Base-by-base conservation (phyloP, 1,140 invertebrate species). In the Brachionus plicatilis region DNA sequence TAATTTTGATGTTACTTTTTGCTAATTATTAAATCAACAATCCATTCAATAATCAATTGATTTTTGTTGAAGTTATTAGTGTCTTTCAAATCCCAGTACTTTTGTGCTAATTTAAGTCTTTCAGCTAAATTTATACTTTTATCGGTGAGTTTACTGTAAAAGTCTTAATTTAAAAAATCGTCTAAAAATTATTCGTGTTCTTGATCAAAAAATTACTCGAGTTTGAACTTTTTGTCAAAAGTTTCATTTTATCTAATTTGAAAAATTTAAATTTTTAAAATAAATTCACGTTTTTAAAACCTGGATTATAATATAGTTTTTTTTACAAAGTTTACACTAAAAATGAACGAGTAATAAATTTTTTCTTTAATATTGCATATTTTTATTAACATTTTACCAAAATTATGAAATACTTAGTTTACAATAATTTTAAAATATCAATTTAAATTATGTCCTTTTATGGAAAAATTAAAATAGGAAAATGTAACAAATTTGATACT, bases 51-150 rank as follows among this genome's bases (percentile, higher is more conserved):
- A 3, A 82, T 82, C 5, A 82, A 60, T 29, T 82, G 53, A 12
- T 82, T 20, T 47, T 60, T 68, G 17, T 65, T 43, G 12, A 68
- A 47, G 2, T 33, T 45, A 9, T 33, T 17, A 12, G 20, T 65
- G 11, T 68, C 53, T 60, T 68, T 65, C 14, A 45, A 27, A 50
- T 76, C 20, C 72, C 72, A 82, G 60, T 14, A 20, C 24, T 47
- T 82, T 45, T 82, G n/a, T 5, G 79, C 79, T 56, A 82, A 12
- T 60, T 47, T 82, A 6, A 82, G 53, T 82, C 53, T 27, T 82
- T 82, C 65, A 12, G 37, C 8, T 6, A 82, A 12, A 82, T 29
- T 24, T 17, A 66, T 60, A 14, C 53, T 82, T 41, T 82, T 68
- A 20, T 82, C 79, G 12, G 45, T 82, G 9, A 82, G 41, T 29